Percentiles rank a stretch among this genome's conserved stretches.
These are phyloP conservation scores for Tachina lurida DNA, from an alignment of 2,888 invertebrate genomes.

Conservation along the genomic window DNA sequence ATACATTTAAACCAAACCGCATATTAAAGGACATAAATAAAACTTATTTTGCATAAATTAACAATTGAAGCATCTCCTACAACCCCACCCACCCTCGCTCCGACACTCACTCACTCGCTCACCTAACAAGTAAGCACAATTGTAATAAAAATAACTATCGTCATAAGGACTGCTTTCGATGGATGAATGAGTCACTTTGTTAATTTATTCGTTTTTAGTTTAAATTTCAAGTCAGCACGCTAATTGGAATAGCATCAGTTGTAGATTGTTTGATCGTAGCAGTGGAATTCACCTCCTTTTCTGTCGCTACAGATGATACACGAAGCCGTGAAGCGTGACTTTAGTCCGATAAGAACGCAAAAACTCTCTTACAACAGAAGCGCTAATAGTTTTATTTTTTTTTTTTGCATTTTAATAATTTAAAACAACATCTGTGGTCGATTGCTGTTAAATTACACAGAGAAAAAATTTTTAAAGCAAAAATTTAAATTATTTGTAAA, in stretches of 20 bases:
- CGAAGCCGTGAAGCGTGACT: conserved; percentile 79
- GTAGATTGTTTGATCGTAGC: conserved; percentile 22
- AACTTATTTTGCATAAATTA: conserved; percentile 79
- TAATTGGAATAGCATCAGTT: conserved; percentile 73
- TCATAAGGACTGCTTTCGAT: conserved; percentile 44
- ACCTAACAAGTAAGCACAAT: background rate
- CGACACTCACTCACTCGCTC: background rate
- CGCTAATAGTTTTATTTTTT: conserved; percentile 52
- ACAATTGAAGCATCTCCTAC: conserved; percentile 41
- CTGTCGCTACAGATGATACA: conserved; percentile 47
- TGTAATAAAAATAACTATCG: conserved; percentile 20
- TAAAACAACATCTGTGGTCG: conserved; percentile 67
- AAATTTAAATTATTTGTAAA: background rate
- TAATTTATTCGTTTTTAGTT: conserved; percentile 65
- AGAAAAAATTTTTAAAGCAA: conserved; percentile 10
- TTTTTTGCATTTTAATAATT: conserved; percentile 58
- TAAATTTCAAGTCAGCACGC: conserved; percentile 57
- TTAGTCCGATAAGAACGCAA: conserved; percentile 79
- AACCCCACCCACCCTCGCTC: conserved; percentile 34
- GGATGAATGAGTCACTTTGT: conserved; percentile 64
- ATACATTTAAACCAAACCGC: conserved; percentile 73
- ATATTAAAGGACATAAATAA: conserved; percentile 64
- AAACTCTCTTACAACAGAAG: conserved; percentile 54
- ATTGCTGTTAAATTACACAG: conserved; percentile 43
- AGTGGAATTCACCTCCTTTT: conserved; percentile 57